Evolutionary conservation across 2,113 vertebrate species (phyloP).

Genomic region (Chrysochloris asiatica): DNA sequence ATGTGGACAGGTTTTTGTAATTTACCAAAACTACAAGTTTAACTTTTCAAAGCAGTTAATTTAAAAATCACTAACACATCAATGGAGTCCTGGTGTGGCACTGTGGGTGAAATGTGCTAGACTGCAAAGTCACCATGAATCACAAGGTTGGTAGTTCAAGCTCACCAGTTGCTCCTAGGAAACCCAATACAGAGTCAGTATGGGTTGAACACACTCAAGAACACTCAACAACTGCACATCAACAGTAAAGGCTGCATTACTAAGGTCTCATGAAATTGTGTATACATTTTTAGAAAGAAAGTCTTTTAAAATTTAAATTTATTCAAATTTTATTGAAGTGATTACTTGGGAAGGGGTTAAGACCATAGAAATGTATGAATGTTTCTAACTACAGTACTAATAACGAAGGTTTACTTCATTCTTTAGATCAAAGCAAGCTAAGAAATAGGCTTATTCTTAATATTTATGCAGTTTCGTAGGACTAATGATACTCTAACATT

Average conservation of each 20-base stretch:
- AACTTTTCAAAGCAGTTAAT: neutral
- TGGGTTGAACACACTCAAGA: no score
- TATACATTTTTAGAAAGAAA: conserved; percentile 33
- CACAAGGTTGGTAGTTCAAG: no score
- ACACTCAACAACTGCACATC: no score
- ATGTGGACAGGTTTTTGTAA: neutral
- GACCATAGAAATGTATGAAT: neutral
- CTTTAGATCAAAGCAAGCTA: conserved; percentile 6
- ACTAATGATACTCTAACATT: neutral
- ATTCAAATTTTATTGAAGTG: conserved; percentile 30
- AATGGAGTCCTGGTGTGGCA: no score
- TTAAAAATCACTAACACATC: neutral
- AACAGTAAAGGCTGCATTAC: conserved; percentile 1
- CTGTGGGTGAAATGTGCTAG: no score
- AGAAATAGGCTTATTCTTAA: conserved; percentile 21
- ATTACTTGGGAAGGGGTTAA: neutral
- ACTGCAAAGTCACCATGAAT: no score
- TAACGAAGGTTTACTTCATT: neutral
- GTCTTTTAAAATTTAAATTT: neutral
- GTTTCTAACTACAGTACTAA: conserved; percentile 22
- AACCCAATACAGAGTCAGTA: no score
- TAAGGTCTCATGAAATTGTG: neutral
- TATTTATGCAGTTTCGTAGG: neutral
- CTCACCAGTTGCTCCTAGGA: no score
- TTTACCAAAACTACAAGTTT: conserved; percentile 36